Percentiles rank a stretch among this genome's conserved stretches.
These are phyloP conservation scores for Myripristis jacobus DNA, from an alignment of 2,797 vertebrate species.

Conservation along the genomic window DNA sequence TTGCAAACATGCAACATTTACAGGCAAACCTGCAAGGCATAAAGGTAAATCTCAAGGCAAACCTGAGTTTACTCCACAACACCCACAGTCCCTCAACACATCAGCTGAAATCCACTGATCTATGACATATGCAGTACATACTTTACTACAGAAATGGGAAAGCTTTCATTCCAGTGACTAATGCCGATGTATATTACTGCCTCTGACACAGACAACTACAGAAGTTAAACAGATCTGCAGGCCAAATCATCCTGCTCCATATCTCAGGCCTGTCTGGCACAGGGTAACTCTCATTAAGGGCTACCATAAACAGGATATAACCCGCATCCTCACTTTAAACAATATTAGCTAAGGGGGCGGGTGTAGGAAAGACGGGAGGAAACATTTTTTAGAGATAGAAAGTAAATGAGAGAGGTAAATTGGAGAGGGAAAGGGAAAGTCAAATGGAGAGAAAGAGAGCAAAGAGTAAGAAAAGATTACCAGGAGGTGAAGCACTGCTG, in stretches of 20 bases:
- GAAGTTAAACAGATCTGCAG: constrained; percentile 66
- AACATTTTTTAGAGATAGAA: neutral
- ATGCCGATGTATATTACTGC: constrained; percentile 58
- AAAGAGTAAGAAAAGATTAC: constrained; percentile 67
- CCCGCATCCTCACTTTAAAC: constrained; percentile 45
- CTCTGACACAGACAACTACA: constrained; percentile 37
- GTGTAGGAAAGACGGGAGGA: constrained; percentile 1
- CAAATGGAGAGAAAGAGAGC: constrained; percentile 14
- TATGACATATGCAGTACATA: constrained; percentile 47
- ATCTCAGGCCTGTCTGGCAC: constrained; percentile 38
- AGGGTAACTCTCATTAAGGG: constrained; percentile 27
- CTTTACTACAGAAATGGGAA: constrained; percentile 36
- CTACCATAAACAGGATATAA: constrained; percentile 59
- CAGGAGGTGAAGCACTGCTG: constrained; percentile 96
- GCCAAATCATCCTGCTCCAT: constrained; percentile 36
- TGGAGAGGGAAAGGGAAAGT: constrained; percentile 1
- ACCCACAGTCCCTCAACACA: neutral
- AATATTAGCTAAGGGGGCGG: neutral
- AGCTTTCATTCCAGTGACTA: constrained; percentile 51
- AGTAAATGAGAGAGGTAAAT: neutral
- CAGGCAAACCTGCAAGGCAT: neutral
- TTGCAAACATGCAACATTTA: neutral
- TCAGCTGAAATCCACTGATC: constrained; percentile 51
- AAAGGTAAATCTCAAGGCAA: constrained; percentile 7
- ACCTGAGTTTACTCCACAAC: neutral